phyloP scores from a whole-genome alignment of 2,888 invertebrate species.

The Zeuzera pyrina region DNA sequence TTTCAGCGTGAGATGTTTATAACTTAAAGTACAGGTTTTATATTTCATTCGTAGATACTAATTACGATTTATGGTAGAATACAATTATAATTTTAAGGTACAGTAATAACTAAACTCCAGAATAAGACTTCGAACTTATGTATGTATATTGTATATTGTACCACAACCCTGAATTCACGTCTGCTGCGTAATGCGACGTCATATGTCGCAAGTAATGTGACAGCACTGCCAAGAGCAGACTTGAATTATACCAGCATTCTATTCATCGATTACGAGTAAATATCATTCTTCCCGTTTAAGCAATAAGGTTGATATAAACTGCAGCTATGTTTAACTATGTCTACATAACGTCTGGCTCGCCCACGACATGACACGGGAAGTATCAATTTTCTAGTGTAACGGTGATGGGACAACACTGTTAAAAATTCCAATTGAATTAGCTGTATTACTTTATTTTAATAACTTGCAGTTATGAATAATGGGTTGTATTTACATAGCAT shows the following conservation, averaged over 20 bases:
- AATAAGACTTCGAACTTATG: too few relatives aligned
- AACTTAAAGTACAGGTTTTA: too few relatives aligned
- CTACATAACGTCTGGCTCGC: slow-evolving; percentile 6
- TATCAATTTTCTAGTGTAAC: slow-evolving; percentile 19
- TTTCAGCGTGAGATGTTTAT: too few relatives aligned
- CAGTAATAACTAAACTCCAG: too few relatives aligned
- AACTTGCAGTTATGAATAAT: too few relatives aligned
- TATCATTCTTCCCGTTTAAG: slow-evolving; percentile 2
- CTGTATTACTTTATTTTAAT: too few relatives aligned
- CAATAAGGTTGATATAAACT: neutral
- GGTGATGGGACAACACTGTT: slow-evolving; percentile 10
- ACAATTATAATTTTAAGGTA: too few relatives aligned
- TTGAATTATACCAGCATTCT: slow-evolving; percentile 10
- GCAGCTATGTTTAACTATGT: neutral
- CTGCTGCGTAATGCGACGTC: slow-evolving; percentile 6
- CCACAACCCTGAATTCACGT: too few relatives aligned
- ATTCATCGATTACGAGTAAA: slow-evolving; percentile 1
- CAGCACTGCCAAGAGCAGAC: slow-evolving; percentile 13
- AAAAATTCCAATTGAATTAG: slow-evolving; percentile 1
- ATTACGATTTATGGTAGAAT: too few relatives aligned
- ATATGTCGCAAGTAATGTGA: slow-evolving; percentile 5
- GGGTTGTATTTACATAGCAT: too few relatives aligned
- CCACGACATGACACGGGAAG: slow-evolving; percentile 10
- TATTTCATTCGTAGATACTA: too few relatives aligned
- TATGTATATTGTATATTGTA: too few relatives aligned